Base-by-base conservation (phyloP, 2,888 invertebrate species). In the Penaeus monodon region DNA sequence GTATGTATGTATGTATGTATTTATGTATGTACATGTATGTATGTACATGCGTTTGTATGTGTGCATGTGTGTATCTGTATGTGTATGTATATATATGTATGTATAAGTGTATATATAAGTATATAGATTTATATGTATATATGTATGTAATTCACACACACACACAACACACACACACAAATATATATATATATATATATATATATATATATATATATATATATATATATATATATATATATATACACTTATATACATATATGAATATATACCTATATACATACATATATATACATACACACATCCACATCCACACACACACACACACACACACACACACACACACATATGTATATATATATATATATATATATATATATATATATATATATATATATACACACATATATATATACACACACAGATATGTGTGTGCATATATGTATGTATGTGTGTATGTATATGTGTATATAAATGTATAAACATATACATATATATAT, bases 321-420 rank as follows among this genome's bases (percentile, higher is more conserved):
- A 44, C 24, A 24, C 22, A 78, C 27, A 78, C 24, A 81, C 20
- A 65, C 7, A 22, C 38, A 74, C 38, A 38, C 44, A 44, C 44
- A 44, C 12, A 44, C 27, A 44, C n/a, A 27, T 24, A 38, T 24
- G 38, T 44, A 49, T 29, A 57, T 44, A 22, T 66, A 38, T 77
- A 27, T 63, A 76, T 57, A 83, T 38, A 84, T 38, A 83, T 83
- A 57, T 38, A 63, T 76, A 65, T 24, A 64, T 81, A 82, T 76
- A 78, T 44, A 44, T 44, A 74, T 74, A 74, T 44, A 74, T 74
- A 44, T 74, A 44, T 74, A 74, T 74, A 74, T 74, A 44, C 44
- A 74, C 44, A 44, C 44, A 44, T 74, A 22, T 33, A 44, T 74
- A 44, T 33, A 44, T 74, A 14, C 14, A 57, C 14, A 10, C 17